Evolutionary conservation across 1,140 invertebrate genomes (phyloP).

Genomic region (honey bee (Apis mellifera)): DNA sequence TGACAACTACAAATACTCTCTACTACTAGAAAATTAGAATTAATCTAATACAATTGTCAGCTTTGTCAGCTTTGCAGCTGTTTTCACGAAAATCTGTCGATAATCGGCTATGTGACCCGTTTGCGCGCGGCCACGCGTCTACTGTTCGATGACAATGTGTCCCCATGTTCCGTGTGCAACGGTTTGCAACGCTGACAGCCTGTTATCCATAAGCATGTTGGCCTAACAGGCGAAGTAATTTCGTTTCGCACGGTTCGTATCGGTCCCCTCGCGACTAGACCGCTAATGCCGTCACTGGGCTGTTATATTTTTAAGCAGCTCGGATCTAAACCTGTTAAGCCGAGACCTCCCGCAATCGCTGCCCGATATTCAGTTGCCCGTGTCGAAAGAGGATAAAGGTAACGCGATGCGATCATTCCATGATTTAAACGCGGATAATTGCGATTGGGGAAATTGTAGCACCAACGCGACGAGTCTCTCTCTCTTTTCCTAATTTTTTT

Average conservation of each 20-base stretch:
- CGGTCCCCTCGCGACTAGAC: constrained; percentile 33
- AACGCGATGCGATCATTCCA: not conserved
- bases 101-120: constrained; percentile 32
- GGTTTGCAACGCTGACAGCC: constrained; percentile 49
- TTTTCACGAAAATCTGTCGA: constrained; percentile 39
- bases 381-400: not conserved
- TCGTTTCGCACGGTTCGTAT: constrained; percentile 52
- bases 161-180: constrained; percentile 14
- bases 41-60: constrained; percentile 6
- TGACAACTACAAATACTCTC: not conserved
- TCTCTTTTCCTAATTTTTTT: not conserved
- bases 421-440: too few species aligned
- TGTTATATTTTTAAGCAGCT: constrained; percentile 58
- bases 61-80: constrained; percentile 8
- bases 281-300: constrained; percentile 46
- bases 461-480: not conserved
- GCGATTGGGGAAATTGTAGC: too few species aligned
- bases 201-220: constrained; percentile 57
- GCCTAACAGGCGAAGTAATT: constrained; percentile 53
- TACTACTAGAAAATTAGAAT: not conserved
- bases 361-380: constrained; percentile 26
- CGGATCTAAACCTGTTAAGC: constrained; percentile 49
- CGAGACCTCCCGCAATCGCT: constrained; percentile 24
- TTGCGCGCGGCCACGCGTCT: constrained; percentile 21
- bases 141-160: constrained; percentile 46